phyloP scores from a whole-genome alignment of 2,888 invertebrate genomes.

The Adela reaumurella region DNA sequence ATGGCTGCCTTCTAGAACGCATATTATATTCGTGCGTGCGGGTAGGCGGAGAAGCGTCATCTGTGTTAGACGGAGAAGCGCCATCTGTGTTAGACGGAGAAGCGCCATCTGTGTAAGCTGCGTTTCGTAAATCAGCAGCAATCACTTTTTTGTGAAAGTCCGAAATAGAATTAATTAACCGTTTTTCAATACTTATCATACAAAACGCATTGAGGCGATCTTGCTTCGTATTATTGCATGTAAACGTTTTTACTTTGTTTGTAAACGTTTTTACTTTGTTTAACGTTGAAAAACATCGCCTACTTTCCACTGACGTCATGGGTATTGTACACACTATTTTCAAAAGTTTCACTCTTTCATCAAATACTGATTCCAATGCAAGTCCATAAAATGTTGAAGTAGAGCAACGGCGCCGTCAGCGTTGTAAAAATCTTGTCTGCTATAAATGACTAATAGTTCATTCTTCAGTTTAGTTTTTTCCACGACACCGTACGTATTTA shows the following conservation, averaged over 20 bases:
- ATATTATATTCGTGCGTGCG: too few relatives aligned
- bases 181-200: background rate
- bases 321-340: background rate
- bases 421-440: background rate
- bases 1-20: too few relatives aligned
- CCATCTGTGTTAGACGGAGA: too few relatives aligned
- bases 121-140: too few relatives aligned
- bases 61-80: too few relatives aligned
- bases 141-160: too few relatives aligned
- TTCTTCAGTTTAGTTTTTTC: background rate
- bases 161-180: too few relatives aligned
- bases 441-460: background rate
- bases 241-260: background rate
- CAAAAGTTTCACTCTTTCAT: background rate
- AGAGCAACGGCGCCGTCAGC: background rate
- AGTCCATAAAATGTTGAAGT: constrained; percentile 1
- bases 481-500: background rate
- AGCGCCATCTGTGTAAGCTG: too few relatives aligned
- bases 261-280: background rate
- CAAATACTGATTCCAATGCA: background rate
- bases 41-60: too few relatives aligned
- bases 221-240: background rate
- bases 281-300: background rate
- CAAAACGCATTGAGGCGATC: background rate
- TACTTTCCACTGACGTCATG: background rate